Percentiles rank a stretch among this genome's conserved stretches.
phyloP scores from a whole-genome alignment of 2,888 invertebrate species.

The Latrodectus elegans region DNA sequence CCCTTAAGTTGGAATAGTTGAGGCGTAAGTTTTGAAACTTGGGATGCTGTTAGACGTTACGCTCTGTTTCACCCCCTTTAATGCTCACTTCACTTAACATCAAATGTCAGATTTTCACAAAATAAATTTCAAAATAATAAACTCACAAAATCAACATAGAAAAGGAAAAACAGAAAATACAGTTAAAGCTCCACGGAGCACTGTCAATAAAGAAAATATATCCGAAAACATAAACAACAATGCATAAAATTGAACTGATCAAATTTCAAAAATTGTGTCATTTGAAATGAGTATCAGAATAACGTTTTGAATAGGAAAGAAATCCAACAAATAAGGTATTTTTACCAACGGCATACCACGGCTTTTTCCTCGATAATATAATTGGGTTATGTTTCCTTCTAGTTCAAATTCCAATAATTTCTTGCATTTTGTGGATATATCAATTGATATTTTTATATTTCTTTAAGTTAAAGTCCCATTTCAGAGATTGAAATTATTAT shows the following conservation, averaged over 20 bases:
- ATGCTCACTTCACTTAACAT: conserved; percentile 49
- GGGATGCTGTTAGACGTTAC: conserved; percentile 28
- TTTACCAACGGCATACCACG: no score
- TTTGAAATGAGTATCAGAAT: no score
- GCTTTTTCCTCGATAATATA: no score
- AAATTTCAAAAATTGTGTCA: conserved; percentile 8
- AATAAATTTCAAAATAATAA: conserved; percentile 2
- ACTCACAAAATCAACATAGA: neutral
- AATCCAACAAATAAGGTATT: no score
- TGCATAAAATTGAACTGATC: conserved; percentile 23
- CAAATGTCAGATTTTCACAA: conserved; percentile 41
- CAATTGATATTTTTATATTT: no score
- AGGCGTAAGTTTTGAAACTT: conserved; percentile 54
- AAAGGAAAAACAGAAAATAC: conserved; percentile 3
- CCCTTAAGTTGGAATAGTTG: conserved; percentile 48
- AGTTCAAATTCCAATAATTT: no score
- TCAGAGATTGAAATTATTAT: no score
- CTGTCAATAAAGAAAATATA: conserved; percentile 34
- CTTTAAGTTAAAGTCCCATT: no score
- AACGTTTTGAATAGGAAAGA: no score
- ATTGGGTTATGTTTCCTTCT: no score
- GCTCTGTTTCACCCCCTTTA: conserved; percentile 32
- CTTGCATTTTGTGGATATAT: no score
- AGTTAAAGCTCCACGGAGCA: conserved; percentile 28
- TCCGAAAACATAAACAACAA: conserved; percentile 16